These are phyloP conservation scores for Chitala chitala DNA, from an alignment of 2,113 vertebrate genomes.

Conservation along the genomic window DNA sequence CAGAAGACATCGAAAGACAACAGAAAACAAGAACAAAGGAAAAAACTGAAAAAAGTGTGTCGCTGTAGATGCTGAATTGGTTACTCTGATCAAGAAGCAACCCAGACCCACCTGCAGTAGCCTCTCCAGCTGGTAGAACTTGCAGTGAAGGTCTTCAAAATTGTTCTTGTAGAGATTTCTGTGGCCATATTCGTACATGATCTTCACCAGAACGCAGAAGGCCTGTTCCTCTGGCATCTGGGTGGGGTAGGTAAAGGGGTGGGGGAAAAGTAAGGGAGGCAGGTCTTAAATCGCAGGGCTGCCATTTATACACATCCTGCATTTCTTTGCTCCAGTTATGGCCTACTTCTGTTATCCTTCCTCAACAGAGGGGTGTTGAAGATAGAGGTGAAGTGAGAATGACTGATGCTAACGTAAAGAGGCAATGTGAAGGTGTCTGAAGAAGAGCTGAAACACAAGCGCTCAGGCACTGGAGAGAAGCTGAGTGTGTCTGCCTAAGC, in stretches of 20 bases:
- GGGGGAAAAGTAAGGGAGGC: too few species aligned
- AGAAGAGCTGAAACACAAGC: background rate
- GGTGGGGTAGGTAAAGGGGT: too few species aligned
- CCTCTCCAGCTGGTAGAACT: constrained; percentile 94
- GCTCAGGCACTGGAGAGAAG: background rate
- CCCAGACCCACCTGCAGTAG: constrained; percentile 84
- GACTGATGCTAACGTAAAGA: background rate
- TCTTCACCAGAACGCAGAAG: constrained; percentile 94
- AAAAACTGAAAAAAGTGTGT: background rate
- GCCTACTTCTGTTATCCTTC: too few species aligned
- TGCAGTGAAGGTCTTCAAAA: constrained; percentile 97
- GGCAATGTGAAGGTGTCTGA: background rate
- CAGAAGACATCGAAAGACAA: background rate
- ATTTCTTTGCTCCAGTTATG: background rate
- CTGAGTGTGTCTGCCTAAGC: background rate
- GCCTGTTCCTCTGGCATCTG: constrained; percentile 99
- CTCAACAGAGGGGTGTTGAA: too few species aligned
- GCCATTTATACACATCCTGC: background rate
- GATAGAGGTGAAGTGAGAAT: background rate
- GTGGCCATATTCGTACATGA: constrained; percentile 92
- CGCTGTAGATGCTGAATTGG: too few species aligned
- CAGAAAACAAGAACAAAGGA: background rate
- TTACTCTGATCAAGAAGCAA: too few species aligned
- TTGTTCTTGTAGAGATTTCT: constrained; percentile 93
- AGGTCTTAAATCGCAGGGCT: background rate